Conservation (phyloP, 2,888 invertebrate species). For the Athripsodes cinereus region DNA sequence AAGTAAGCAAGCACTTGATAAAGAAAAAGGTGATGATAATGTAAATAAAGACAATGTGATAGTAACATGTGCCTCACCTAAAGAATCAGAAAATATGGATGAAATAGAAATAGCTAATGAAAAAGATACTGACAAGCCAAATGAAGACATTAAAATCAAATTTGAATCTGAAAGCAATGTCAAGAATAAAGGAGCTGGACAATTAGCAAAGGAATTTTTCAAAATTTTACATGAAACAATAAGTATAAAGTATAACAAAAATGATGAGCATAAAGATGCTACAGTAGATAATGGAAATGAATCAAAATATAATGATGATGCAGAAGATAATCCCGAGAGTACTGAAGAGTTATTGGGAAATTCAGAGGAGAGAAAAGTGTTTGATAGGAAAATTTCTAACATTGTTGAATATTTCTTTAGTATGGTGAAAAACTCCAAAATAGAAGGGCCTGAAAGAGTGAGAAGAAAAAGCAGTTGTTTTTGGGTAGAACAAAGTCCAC, state of each 20-base stretch:
- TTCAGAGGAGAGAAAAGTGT: slow-evolving; percentile 35
- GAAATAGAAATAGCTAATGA: slow-evolving; percentile 6
- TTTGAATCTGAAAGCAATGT: neutral
- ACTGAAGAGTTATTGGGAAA: neutral
- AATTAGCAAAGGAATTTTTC: slow-evolving; percentile 41
- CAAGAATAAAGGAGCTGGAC: slow-evolving; percentile 14
- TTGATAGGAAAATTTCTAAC: slow-evolving; percentile 43
- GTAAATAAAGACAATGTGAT: slow-evolving; percentile 10
- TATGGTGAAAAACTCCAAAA: slow-evolving; percentile 44
- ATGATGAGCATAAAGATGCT: slow-evolving; percentile 4
- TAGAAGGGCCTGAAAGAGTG: slow-evolving; percentile 33
- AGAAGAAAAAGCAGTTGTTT: slow-evolving; percentile 43
- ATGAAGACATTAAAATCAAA: slow-evolving; percentile 1
- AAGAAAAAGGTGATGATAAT: neutral
- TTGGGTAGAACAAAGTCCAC: slow-evolving; percentile 40
- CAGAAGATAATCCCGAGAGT: slow-evolving; percentile 32
- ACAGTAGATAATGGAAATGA: neutral
- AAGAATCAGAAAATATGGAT: slow-evolving; percentile 3
- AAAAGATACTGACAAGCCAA: neutral
- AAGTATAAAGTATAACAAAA: slow-evolving; percentile 29
- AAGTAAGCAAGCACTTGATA: neutral
- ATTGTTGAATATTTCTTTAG: slow-evolving; percentile 49
- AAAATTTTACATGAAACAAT: slow-evolving; percentile 48
- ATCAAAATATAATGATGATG: slow-evolving; percentile 23
- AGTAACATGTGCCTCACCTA: no score